Evolutionary conservation across 30 jellyfish, hydroid and myxozoan genomes (phyloP).

Genomic region (Mastigias papua): DNA sequence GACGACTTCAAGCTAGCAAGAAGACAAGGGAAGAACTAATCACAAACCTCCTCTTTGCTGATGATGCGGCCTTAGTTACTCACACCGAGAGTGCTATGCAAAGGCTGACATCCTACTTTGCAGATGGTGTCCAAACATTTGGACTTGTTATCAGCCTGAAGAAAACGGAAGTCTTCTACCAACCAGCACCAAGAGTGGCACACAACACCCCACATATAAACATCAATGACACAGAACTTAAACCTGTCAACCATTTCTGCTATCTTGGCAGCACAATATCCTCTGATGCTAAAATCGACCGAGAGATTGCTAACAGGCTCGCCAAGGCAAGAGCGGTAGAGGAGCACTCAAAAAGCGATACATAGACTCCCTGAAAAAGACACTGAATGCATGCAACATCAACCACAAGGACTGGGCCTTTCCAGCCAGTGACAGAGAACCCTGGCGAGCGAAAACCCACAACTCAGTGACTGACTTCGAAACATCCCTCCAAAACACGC

Average conservation of each 20-base stretch:
- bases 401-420: no score
- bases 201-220: not conserved
- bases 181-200: not conserved
- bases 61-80: not conserved
- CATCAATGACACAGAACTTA: not conserved
- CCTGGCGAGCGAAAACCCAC: no score
- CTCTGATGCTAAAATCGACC: not conserved
- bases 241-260: not conserved
- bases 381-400: no score
- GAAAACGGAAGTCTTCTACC: not conserved
- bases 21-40: no score
- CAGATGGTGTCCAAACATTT: not conserved
- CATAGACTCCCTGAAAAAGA: no score
- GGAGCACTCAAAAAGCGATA: no score
- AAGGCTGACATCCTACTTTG: not conserved
- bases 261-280: not conserved
- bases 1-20: not conserved
- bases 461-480: no score
- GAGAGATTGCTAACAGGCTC: not conserved
- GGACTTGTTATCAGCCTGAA: not conserved
- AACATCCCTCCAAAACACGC: no score
- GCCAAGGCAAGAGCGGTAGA: not conserved
- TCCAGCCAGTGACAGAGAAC: no score
- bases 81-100: not conserved
- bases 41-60: not conserved